These are phyloP conservation scores for Mesochorus sp. DNA, from an alignment of 2,888 invertebrate genomes.

Conservation along the genomic window DNA sequence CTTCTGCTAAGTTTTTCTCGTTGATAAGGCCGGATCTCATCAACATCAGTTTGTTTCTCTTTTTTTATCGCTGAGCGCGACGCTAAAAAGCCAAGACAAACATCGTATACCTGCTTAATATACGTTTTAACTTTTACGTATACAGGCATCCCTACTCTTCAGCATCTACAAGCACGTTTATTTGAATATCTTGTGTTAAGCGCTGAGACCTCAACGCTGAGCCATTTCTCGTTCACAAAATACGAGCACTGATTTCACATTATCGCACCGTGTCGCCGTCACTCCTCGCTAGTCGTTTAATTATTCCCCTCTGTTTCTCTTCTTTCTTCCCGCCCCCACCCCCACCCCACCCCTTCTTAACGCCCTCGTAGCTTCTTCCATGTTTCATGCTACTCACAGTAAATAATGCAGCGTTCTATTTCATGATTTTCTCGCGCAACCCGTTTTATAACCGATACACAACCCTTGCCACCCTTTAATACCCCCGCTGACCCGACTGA, in stretches of 20 bases:
- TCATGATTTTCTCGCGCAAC: slow-evolving; percentile 16
- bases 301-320: slow-evolving; percentile 64
- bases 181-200: slow-evolving; percentile 39
- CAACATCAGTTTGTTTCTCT: no score
- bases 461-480: slow-evolving; percentile 20
- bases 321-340: not conserved
- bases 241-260: slow-evolving; percentile 72
- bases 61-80: no score
- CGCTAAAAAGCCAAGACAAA: no score
- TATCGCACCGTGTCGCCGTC: slow-evolving; percentile 72
- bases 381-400: no score
- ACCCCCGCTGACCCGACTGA: slow-evolving; percentile 1
- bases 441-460: no score
- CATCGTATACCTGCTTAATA: not conserved
- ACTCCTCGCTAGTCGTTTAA: slow-evolving; percentile 71
- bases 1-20: no score
- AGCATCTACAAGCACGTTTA: not conserved
- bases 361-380: no score
- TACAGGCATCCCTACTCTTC: not conserved
- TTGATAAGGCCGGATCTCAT: no score
- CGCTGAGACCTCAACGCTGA: slow-evolving; percentile 57
- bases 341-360: not conserved
- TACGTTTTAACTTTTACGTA: not conserved
- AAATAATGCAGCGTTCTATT: slow-evolving; percentile 23
- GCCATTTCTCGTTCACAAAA: slow-evolving; percentile 70